Conservation (phyloP, 2,113 vertebrate species). For the Neomonachus schauinslandi region DNA sequence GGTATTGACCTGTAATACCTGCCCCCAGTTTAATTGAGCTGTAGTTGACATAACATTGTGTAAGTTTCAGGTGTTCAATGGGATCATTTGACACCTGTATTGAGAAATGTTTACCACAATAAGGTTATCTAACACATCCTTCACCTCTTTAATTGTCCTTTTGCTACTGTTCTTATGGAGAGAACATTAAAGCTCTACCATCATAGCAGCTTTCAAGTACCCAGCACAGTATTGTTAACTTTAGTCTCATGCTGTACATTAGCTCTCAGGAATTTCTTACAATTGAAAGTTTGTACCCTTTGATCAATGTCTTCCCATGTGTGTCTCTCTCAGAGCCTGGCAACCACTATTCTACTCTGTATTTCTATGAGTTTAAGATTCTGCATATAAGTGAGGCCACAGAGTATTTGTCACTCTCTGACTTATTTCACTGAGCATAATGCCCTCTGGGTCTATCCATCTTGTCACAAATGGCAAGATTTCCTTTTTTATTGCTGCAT, state of each 20-base stretch:
- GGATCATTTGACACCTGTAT: neutral
- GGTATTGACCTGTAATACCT: neutral
- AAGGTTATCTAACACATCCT: neutral
- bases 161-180: too few species aligned
- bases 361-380: neutral
- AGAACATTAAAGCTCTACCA: neutral
- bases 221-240: fast-evolving
- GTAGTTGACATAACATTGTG: neutral
- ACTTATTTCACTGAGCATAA: too few species aligned
- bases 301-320: neutral
- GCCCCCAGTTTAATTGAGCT: neutral
- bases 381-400: neutral
- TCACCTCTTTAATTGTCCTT: neutral
- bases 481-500: too few species aligned
- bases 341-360: neutral
- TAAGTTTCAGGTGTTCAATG: neutral
- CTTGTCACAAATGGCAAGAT: too few species aligned
- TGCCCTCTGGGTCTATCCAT: too few species aligned
- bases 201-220: neutral
- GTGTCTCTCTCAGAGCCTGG: neutral
- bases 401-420: neutral
- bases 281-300: neutral
- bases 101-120: neutral
- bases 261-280: neutral
- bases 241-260: neutral